Conservation (phyloP, 2,797 vertebrate species). For the Rhabdomys pumilio region DNA sequence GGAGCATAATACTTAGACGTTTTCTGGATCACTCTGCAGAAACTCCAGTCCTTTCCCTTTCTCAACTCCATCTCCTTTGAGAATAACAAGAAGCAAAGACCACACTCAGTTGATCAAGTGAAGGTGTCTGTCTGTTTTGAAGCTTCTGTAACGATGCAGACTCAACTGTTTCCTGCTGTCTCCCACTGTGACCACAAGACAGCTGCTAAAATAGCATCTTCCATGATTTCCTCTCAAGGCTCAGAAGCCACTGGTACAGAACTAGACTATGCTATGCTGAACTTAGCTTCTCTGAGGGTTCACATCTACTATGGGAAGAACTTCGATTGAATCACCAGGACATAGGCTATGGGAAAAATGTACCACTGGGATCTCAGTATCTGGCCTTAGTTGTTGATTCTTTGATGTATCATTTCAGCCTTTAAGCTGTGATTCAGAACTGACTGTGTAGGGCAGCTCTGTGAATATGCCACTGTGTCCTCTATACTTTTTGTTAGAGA, state of each 20-base stretch:
- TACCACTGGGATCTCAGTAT: neutral
- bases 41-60: neutral
- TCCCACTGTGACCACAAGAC: neutral
- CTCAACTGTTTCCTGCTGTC: neutral
- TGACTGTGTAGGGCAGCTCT: neutral
- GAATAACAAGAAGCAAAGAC: neutral
- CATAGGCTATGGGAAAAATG: neutral
- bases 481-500: neutral
- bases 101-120: no score
- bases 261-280: neutral
- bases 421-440: neutral
- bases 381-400: neutral
- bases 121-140: neutral
- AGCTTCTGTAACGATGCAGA: neutral
- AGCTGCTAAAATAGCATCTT: neutral
- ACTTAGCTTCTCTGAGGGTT: neutral
- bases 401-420: neutral
- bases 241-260: neutral
- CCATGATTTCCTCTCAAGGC: neutral
- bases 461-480: neutral
- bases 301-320: no score
- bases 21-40: neutral
- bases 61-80: neutral
- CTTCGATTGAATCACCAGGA: neutral
- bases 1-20: neutral